Evolutionary conservation across 2,888 invertebrate genomes (phyloP).

Genomic region (Loripinus fragilis): DNA sequence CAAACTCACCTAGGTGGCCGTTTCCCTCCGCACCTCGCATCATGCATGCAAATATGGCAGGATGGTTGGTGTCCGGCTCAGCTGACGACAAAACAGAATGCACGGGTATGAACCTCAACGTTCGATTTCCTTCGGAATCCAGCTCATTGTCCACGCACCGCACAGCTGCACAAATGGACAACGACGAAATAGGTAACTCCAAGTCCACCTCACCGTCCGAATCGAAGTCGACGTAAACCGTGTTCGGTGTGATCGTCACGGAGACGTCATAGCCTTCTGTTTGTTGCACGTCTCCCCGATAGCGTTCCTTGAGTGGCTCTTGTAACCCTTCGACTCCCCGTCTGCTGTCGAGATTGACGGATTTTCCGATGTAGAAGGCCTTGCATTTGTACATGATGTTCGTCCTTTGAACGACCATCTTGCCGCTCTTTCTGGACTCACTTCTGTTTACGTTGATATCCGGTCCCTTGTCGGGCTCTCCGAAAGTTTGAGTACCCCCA

Average conservation of each 20-base stretch:
- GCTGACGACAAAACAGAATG: constrained; percentile 49
- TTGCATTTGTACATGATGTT: constrained; percentile 48
- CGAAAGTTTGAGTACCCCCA: not conserved
- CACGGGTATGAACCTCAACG: constrained; percentile 49
- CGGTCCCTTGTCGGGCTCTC: not conserved
- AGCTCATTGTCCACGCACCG: constrained; percentile 39
- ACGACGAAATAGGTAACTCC: constrained; percentile 31
- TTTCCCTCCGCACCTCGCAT: constrained; percentile 33
- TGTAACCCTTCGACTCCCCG: constrained; percentile 53
- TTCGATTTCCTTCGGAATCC: constrained; percentile 17
- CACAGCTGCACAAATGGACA: constrained; percentile 53
- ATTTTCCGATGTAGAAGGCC: constrained; percentile 45
- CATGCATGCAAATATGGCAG: constrained; percentile 46
- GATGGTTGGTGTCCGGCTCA: constrained; percentile 47
- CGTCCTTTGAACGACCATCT: not conserved
- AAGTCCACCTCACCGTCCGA: constrained; percentile 24
- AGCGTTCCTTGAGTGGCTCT: constrained; percentile 37
- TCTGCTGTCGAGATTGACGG: constrained; percentile 21
- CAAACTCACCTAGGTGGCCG: not conserved
- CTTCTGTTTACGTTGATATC: not conserved
- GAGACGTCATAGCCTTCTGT: constrained; percentile 45
- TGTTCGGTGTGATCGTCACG: constrained; percentile 40
- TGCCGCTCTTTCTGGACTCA: not conserved
- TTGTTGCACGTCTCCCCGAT: constrained; percentile 27
- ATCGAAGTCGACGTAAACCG: constrained; percentile 20